A percentile compares a stretch with the other conserved stretches of the same genome.
These are phyloP conservation scores for Ranitomeya variabilis DNA, from an alignment of 2,113 vertebrate genomes.

Conservation along the genomic window DNA sequence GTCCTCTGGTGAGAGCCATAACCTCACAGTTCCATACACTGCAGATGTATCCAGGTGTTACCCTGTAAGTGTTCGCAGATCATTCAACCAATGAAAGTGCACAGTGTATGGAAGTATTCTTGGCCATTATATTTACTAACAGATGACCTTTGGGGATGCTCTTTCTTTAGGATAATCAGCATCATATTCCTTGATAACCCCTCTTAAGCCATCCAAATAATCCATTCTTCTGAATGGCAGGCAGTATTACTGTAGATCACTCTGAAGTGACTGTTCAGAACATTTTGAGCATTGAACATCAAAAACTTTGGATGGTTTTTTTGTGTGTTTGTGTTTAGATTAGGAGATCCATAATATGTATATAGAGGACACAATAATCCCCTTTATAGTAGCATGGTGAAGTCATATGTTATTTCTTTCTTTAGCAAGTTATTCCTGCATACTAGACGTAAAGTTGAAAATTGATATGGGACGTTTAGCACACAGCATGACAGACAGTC, in stretches of 20 bases:
- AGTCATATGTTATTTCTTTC: background rate
- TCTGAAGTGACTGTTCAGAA: background rate
- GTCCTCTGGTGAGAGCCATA: no score
- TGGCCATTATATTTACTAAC: no score
- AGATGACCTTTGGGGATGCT: no score
- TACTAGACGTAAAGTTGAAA: background rate
- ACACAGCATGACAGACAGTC: background rate
- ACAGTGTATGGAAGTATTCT: no score
- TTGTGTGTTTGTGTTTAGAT: background rate
- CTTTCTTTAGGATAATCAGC: no score
- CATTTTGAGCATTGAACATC: background rate
- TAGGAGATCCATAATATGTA: background rate
- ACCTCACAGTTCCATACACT: no score
- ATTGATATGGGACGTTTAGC: background rate
- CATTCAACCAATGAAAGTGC: no score
- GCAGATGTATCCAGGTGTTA: no score
- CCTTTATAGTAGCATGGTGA: background rate
- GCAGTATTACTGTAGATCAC: background rate
- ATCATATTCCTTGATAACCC: no score
- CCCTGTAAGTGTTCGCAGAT: no score
- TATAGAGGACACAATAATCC: background rate
- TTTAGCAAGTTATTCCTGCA: background rate
- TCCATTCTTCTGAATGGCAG: background rate
- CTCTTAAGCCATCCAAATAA: no score
- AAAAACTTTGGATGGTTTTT: background rate